Percentiles rank a stretch among this genome's conserved stretches.
Evolutionary conservation across 2,888 invertebrate species (phyloP).

Genomic region (Tinea trinotella): DNA sequence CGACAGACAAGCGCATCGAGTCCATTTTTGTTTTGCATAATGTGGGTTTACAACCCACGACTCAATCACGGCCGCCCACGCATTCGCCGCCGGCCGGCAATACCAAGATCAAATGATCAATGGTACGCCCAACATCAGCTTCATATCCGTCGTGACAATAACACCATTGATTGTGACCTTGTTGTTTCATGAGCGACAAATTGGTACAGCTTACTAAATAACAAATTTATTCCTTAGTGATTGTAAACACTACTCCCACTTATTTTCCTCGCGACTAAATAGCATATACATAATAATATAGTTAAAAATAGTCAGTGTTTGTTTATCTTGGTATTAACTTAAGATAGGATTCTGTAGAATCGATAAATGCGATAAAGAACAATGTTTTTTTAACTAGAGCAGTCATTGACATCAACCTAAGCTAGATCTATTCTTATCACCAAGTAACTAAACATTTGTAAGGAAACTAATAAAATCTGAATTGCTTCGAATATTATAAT

Average conservation of each 20-base stretch:
- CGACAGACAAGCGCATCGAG: constrained; percentile 10
- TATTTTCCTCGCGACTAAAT: background rate
- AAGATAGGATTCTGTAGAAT: constrained; percentile 6
- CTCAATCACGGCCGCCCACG: constrained; percentile 15
- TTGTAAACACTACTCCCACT: background rate
- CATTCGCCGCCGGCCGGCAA: background rate
- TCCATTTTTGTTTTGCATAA: constrained; percentile 12
- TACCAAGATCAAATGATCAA: constrained; percentile 7
- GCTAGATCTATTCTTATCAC: background rate
- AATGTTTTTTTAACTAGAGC: constrained; percentile 38
- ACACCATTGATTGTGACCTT: constrained; percentile 14
- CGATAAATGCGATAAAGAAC: constrained; percentile 3
- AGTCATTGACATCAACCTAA: constrained; percentile 41
- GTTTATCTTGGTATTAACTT: background rate
- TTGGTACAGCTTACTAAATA: background rate
- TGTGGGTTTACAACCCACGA: constrained; percentile 12
- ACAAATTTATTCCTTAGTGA: background rate
- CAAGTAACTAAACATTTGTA: background rate
- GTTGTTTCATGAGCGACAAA: constrained; percentile 14
- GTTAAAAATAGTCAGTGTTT: background rate
- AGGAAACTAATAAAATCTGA: too few relatives aligned
- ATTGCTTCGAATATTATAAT: too few relatives aligned
- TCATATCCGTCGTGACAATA: constrained; percentile 8
- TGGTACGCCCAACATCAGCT: constrained; percentile 1
- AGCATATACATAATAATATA: background rate